Evolutionary conservation across 2,888 invertebrate genomes (phyloP).

Genomic region (Anoncus sp.): DNA sequence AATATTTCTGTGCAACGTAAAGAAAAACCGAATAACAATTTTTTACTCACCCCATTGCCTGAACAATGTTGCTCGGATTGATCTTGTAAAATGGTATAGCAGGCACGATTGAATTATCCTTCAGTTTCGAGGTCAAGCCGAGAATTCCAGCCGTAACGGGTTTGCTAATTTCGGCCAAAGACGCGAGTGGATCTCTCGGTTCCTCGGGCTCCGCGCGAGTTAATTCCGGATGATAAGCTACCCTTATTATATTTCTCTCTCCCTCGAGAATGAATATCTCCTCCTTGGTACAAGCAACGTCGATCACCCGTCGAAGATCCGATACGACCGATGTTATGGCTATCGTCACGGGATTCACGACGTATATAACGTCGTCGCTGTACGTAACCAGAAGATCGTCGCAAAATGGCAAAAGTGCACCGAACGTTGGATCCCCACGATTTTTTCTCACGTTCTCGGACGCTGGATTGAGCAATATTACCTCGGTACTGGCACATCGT

Average conservation of each 20-base stretch:
- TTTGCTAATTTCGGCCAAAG: constrained; percentile 78
- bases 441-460: constrained; percentile 81
- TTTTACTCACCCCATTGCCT: constrained; percentile 76
- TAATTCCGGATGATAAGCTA: constrained; percentile 90
- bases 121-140: constrained; percentile 81
- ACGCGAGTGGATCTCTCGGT: constrained; percentile 66
- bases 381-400: constrained; percentile 91
- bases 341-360: constrained; percentile 88
- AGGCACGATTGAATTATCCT: constrained; percentile 80
- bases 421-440: constrained; percentile 87
- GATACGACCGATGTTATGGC: constrained; percentile 78
- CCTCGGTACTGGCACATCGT: constrained; percentile 84
- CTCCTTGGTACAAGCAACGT: constrained; percentile 87
- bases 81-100: constrained; percentile 80
- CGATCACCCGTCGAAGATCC: constrained; percentile 78
- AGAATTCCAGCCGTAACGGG: constrained; percentile 78
- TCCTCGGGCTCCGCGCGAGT: constrained; percentile 59
- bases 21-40: too few species aligned
- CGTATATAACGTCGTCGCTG: constrained; percentile 88
- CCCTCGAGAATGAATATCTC: constrained; percentile 94
- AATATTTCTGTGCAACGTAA: too few species aligned
- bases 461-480: constrained; percentile 90
- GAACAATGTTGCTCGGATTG: constrained; percentile 77
- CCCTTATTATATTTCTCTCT: constrained; percentile 90
- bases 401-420: constrained; percentile 87